A percentile compares a stretch with the other conserved stretches of the same genome.
These are phyloP conservation scores for Dasyornis broadbenti DNA, from an alignment of 2,113 vertebrate genomes.

Conservation along the genomic window DNA sequence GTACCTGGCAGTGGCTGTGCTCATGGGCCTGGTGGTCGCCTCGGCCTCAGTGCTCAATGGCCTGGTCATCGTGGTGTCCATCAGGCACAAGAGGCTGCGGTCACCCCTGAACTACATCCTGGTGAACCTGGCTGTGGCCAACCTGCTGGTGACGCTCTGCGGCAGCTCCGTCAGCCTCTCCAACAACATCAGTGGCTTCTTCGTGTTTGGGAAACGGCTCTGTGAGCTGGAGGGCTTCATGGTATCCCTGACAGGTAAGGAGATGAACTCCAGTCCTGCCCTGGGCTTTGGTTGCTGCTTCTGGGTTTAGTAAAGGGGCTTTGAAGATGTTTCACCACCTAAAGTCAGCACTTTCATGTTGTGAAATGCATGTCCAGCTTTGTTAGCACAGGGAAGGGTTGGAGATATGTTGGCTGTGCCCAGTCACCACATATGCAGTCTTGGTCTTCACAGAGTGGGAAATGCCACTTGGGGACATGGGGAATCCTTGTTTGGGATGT, in stretches of 20 bases:
- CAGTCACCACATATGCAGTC: accelerated
- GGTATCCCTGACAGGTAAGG: slow-evolving; percentile 67
- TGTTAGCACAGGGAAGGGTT: neutral
- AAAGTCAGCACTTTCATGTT: accelerated
- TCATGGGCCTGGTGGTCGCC: slow-evolving; percentile 48
- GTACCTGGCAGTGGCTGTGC: slow-evolving; percentile 15
- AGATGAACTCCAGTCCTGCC: accelerated
- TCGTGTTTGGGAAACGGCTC: neutral
- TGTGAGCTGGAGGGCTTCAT: slow-evolving; percentile 70
- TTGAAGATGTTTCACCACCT: neutral
- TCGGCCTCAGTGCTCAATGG: neutral
- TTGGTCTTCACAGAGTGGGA: neutral
- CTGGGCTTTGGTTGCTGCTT: accelerated
- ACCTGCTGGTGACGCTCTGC: slow-evolving; percentile 64
- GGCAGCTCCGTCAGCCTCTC: slow-evolving; percentile 65
- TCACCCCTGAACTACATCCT: slow-evolving; percentile 65
- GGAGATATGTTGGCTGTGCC: neutral
- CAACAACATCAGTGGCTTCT: slow-evolving; percentile 64
- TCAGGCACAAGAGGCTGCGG: slow-evolving; percentile 42
- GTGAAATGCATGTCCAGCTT: accelerated
- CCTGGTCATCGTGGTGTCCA: slow-evolving; percentile 46
- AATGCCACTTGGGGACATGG: accelerated
- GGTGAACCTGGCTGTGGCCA: slow-evolving; percentile 58
- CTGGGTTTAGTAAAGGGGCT: neutral
- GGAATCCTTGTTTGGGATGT: accelerated